These are phyloP conservation scores for Dilophus febrilis DNA, from an alignment of 2,888 invertebrate genomes.

Conservation along the genomic window DNA sequence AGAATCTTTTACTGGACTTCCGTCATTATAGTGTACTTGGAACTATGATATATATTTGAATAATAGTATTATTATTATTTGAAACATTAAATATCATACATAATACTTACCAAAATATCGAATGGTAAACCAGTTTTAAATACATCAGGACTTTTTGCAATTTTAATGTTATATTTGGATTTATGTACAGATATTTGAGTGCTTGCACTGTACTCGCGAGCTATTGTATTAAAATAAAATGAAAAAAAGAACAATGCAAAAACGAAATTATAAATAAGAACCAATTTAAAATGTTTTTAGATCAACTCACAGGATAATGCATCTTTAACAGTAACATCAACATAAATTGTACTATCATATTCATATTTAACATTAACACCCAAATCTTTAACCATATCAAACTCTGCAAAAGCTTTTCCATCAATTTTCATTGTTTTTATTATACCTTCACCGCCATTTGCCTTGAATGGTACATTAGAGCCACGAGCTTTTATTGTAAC, in stretches of 20 bases:
- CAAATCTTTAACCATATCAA: constrained; percentile 56
- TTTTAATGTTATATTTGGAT: constrained; percentile 55
- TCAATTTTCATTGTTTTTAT: constrained; percentile 53
- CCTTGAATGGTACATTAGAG: constrained; percentile 58
- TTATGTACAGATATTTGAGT: constrained; percentile 58
- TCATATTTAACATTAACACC: constrained; percentile 69
- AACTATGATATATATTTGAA: constrained; percentile 27
- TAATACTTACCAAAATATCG: constrained; percentile 51
- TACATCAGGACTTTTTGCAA: constrained; percentile 65
- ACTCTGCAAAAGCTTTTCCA: constrained; percentile 49
- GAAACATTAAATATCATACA: too few relatives aligned
- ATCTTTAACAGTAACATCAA: constrained; percentile 84
- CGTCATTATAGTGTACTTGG: constrained; percentile 55
- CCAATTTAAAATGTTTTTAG: too few relatives aligned
- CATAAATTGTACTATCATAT: constrained; percentile 60
- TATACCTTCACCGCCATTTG: constrained; percentile 43
- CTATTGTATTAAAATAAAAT: too few relatives aligned
- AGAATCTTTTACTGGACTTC: constrained; percentile 41
- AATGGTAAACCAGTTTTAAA: constrained; percentile 81
- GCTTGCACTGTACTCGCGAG: constrained; percentile 60
- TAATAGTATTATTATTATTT: too few relatives aligned
- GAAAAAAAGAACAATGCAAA: too few relatives aligned
- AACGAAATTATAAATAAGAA: not conserved
- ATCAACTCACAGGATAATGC: constrained; percentile 46
- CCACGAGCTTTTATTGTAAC: constrained; percentile 66